Conservation (phyloP, 2,888 invertebrate genomes). For the Hypercompe scribonia region DNA sequence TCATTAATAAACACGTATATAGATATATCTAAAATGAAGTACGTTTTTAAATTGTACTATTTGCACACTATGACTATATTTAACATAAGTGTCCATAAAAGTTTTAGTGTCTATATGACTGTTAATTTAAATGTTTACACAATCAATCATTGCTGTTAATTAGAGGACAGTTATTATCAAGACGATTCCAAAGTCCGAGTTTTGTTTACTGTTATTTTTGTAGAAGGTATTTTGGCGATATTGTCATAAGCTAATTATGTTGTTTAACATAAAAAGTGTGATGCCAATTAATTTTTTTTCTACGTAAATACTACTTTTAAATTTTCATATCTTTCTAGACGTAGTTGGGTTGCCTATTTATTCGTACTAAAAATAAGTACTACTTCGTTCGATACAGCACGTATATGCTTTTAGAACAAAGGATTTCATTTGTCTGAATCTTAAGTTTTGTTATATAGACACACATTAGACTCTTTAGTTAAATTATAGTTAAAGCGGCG, state of each 20-base stretch:
- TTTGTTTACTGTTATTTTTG: constrained; percentile 55
- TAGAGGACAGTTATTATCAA: constrained; percentile 55
- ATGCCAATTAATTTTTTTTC: background rate
- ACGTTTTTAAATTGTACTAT: constrained; percentile 28
- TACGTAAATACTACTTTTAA: background rate
- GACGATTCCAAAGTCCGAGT: constrained; percentile 62
- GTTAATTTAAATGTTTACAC: constrained; percentile 51
- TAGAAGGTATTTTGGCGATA: constrained; percentile 28
- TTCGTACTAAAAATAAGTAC: background rate
- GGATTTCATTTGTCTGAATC: background rate
- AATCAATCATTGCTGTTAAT: constrained; percentile 54
- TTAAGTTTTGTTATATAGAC: background rate
- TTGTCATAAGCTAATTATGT: constrained; percentile 32
- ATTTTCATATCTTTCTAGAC: background rate
- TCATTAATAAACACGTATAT: constrained; percentile 54
- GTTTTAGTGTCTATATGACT: background rate
- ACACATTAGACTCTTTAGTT: background rate
- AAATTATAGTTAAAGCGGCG: too few relatives aligned
- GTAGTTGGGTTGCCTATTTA: background rate
- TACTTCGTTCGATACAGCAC: background rate
- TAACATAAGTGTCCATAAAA: background rate
- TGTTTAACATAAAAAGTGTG: constrained; percentile 13
- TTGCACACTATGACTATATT: constrained; percentile 10
- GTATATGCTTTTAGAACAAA: background rate
- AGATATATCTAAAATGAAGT: constrained; percentile 42